Evolutionary conservation across 2,888 invertebrate species (phyloP).

Genomic region (Rhogogaster chlorosoma): DNA sequence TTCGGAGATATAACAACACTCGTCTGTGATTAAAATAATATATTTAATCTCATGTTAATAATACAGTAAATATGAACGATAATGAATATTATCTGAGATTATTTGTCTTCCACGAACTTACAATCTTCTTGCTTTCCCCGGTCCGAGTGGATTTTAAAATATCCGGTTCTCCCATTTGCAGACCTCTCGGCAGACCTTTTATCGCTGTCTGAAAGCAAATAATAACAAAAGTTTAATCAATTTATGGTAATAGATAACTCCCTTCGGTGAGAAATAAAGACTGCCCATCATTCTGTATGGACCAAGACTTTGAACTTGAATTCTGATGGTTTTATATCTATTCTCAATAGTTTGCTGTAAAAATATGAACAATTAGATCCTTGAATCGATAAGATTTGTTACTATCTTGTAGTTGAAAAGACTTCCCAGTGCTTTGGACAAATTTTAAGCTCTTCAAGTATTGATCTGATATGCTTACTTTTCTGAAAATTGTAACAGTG

Average conservation of each 20-base stretch:
- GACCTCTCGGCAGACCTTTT: conserved; percentile 96
- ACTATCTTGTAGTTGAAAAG: background rate
- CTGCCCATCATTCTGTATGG: conserved; percentile 92
- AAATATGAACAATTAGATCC: conserved; percentile 58
- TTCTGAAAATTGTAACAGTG: conserved; percentile 90
- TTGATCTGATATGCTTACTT: conserved; percentile 79
- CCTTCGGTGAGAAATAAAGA: background rate
- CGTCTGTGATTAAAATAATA: background rate
- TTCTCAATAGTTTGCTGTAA: conserved; percentile 85
- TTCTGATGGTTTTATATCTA: conserved; percentile 88
- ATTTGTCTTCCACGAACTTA: conserved; percentile 75
- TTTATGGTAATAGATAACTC: conserved; percentile 40
- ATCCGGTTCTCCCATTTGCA: conserved; percentile 94
- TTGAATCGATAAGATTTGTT: conserved; percentile 50
- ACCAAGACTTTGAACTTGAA: conserved; percentile 90
- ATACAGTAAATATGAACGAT: background rate
- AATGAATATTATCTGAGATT: background rate
- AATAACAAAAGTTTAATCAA: conserved; percentile 52
- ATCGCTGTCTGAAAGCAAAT: conserved; percentile 88
- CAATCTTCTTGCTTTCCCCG: conserved; percentile 91
- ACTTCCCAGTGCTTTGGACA: background rate
- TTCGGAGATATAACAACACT: background rate
- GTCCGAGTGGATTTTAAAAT: conserved; percentile 91
- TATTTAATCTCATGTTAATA: background rate
- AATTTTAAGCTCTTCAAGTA: background rate